Evolutionary conservation across 2,888 invertebrate species (phyloP), one percentile per base, ranked within the genome.

Genomic region (Thecocarcelia acutangulata): DNA sequence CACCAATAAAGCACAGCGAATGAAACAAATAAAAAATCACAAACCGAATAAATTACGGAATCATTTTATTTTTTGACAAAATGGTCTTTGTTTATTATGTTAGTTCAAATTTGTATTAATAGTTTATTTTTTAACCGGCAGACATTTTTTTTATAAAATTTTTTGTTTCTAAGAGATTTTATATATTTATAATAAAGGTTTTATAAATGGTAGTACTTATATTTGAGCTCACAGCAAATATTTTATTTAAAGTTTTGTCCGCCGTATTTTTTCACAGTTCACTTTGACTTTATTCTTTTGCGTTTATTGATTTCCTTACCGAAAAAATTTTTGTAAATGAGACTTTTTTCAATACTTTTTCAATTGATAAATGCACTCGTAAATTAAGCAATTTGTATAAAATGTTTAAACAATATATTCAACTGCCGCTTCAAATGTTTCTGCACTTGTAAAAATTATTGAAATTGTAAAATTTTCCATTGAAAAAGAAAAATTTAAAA

Each of bases 271-370:
- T 24, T n/a, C 50, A 54, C 80, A 64, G 70, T 78, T 75, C 56
- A 58, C 63, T 80, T 73, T 77, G 69, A 64, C 76, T 73, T 81
- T 64, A 70, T 80, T 66, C 70, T 76, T 77, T 73, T 73, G 44
- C 81, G 69, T 82, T 82, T 82, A 82, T 82, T 78, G 82, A 82
- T 82, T 82, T 78, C 82, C 82, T 82, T 82, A 82, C 82, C 82
- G 73, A 82, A 74, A 64, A 59, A 72, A 70, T 61, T 69, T 24
- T 56, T 79, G 46, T 61, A 50, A 73, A 54, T 59, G 56, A 33
- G 46, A 59, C 3, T 46, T 56, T 61, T 73, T 64, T 2, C 19
- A 42, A 24, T 63, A 2, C 24, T 13, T 64, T 73, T 46, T 48
- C 46, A 44, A 52, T 52, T 19, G 4, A 68, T n/a, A 46, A 33